These are phyloP conservation scores for Aurelia aurita DNA, from an alignment of 30 jellyfish, hydroid and myxozoan genomes.

Conservation along the genomic window DNA sequence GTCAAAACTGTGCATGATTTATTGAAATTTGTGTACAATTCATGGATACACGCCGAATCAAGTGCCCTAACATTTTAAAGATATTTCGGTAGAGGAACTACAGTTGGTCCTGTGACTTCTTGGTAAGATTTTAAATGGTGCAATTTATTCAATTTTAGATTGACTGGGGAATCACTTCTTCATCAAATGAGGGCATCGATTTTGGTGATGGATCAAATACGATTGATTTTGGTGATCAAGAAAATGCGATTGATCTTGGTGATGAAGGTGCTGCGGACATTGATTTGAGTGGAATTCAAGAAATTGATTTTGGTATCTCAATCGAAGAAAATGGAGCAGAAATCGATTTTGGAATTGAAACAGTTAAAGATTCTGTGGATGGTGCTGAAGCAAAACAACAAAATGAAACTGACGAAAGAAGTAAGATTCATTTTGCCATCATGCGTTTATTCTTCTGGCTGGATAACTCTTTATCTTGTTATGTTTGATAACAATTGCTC, in stretches of 20 bases:
- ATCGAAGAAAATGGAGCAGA: slow-evolving; percentile 59
- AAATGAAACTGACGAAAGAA: background rate
- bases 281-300: slow-evolving; percentile 62
- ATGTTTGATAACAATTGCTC: too few species aligned
- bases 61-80: too few species aligned
- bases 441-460: too few species aligned
- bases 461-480: too few species aligned
- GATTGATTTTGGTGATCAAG: slow-evolving; percentile 31
- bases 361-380: slow-evolving; percentile 23
- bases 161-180: slow-evolving; percentile 46
- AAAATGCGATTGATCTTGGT: slow-evolving; percentile 29
- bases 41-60: too few species aligned
- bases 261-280: slow-evolving; percentile 59
- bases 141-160: slow-evolving; percentile 6
- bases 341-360: slow-evolving; percentile 67
- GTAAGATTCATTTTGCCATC: too few species aligned
- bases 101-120: too few species aligned
- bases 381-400: slow-evolving; percentile 1
- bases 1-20: too few species aligned
- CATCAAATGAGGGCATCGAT: slow-evolving; percentile 35
- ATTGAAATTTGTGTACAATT: too few species aligned
- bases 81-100: too few species aligned
- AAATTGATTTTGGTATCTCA: slow-evolving; percentile 55
- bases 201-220: slow-evolving; percentile 48
- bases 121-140: too few species aligned